Conservation (phyloP, 92 coral and sea anemone genomes). For the Porites cylindrica region DNA sequence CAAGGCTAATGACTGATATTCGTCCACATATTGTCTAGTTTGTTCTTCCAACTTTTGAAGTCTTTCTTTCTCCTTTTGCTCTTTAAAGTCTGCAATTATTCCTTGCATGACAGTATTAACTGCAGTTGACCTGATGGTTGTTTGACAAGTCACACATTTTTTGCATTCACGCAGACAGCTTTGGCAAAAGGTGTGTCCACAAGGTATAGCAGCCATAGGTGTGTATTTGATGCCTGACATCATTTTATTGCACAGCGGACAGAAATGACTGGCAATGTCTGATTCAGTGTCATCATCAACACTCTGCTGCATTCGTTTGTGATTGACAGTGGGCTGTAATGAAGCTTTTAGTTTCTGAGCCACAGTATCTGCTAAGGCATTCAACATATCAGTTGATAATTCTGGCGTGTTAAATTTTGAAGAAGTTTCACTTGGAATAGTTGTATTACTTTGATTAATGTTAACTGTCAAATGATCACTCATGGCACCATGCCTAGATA, state of each 20-base stretch:
- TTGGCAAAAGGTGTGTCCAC: conserved; percentile 98
- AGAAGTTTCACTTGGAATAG: neutral
- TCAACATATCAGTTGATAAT: conserved; percentile 75
- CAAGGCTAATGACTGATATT: conserved; percentile 88
- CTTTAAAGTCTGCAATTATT: conserved; percentile 84
- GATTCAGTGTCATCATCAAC: conserved; percentile 35
- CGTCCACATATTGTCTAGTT: conserved; percentile 97
- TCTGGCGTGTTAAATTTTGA: conserved; percentile 32
- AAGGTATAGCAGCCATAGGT: conserved; percentile 94
- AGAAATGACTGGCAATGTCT: conserved; percentile 90
- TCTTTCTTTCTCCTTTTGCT: conserved; percentile 91
- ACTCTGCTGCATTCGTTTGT: conserved; percentile 24
- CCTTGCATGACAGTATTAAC: conserved; percentile 95
- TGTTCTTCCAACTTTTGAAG: conserved; percentile 91
- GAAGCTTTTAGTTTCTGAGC: conserved; percentile 77
- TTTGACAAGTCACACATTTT: conserved; percentile 92
- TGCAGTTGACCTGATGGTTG: conserved; percentile 86
- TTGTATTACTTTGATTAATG: neutral
- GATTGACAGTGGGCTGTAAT: conserved; percentile 38
- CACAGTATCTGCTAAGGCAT: conserved; percentile 90
- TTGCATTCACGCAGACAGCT: conserved; percentile 82
- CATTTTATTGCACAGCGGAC: conserved; percentile 82
- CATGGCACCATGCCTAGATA: neutral
- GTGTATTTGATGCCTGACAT: conserved; percentile 91
- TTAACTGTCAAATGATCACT: neutral